These are phyloP conservation scores for Keiferia lycopersicella DNA, from an alignment of 2,888 invertebrate genomes.

Conservation along the genomic window DNA sequence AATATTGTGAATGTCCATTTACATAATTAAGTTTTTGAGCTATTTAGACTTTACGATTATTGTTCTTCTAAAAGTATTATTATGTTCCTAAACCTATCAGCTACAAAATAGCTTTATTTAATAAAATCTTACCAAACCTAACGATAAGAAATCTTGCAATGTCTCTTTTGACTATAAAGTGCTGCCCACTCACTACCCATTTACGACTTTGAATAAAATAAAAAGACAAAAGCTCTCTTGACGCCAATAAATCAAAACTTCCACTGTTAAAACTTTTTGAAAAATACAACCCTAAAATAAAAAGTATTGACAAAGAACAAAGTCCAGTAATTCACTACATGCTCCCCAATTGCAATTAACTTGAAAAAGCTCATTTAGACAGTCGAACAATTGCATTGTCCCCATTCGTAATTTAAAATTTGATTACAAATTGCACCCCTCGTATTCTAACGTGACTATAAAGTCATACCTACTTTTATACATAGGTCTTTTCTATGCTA, in stretches of 20 bases:
- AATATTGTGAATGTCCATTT: not conserved
- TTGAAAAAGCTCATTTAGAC: constrained; percentile 47
- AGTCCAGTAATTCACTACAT: constrained; percentile 4
- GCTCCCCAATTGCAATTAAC: constrained; percentile 52
- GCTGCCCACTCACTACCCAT: not conserved
- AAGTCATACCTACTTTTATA: not conserved
- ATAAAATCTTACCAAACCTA: too few relatives aligned
- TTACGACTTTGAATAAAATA: not conserved
- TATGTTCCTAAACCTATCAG: constrained; percentile 8
- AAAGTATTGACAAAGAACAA: not conserved
- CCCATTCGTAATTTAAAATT: constrained; percentile 58
- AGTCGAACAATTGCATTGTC: constrained; percentile 50
- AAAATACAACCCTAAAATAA: not conserved
- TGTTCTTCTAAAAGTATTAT: constrained; percentile 17
- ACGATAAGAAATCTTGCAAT: too few relatives aligned
- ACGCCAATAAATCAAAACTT: not conserved
- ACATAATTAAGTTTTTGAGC: constrained; percentile 16
- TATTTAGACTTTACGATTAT: constrained; percentile 11
- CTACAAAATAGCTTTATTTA: not conserved
- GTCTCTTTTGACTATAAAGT: too few relatives aligned
- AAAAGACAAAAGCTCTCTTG: not conserved
- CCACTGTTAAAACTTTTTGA: not conserved
- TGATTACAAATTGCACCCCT: constrained; percentile 47
- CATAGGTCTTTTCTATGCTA: too few relatives aligned
- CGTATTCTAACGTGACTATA: constrained; percentile 29